Conservation (phyloP, 2,113 vertebrate genomes). For the Chascanopsetta lugubris region DNA sequence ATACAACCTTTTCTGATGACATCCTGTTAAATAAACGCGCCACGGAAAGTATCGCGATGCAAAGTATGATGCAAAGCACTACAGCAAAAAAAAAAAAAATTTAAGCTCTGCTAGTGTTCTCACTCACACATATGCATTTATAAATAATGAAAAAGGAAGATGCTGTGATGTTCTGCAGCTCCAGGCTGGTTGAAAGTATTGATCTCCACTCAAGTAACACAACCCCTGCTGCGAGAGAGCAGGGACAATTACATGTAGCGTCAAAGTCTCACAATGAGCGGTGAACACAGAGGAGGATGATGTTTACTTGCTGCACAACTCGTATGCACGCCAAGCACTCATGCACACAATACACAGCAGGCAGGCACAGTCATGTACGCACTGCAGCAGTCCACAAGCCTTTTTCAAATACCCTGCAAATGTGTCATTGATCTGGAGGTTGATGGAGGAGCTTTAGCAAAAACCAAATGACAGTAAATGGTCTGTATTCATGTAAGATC, state of each 20-base stretch:
- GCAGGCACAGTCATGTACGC: background rate
- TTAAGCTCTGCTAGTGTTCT: too few relatives aligned
- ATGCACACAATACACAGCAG: background rate
- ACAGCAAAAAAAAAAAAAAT: too few relatives aligned
- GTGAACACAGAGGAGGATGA: background rate
- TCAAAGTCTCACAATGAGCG: background rate
- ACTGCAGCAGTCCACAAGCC: background rate
- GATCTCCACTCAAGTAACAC: background rate
- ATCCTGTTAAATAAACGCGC: conserved; percentile 17
- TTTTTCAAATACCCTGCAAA: background rate
- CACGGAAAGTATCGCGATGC: background rate
- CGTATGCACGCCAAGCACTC: too few relatives aligned
- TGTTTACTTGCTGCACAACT: too few relatives aligned
- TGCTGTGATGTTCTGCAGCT: too few relatives aligned
- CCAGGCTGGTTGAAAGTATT: background rate
- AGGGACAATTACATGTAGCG: background rate
- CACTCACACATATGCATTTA: too few relatives aligned
- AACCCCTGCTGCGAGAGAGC: background rate
- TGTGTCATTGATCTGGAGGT: background rate
- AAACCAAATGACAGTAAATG: too few relatives aligned
- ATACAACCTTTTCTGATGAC: conserved; percentile 46
- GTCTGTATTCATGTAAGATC: too few relatives aligned
- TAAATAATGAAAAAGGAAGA: background rate
- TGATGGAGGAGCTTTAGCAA: too few relatives aligned
- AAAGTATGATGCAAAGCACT: too few relatives aligned